Evolutionary conservation across 2,888 invertebrate species (phyloP).

Genomic region (Gryllus longicercus): DNA sequence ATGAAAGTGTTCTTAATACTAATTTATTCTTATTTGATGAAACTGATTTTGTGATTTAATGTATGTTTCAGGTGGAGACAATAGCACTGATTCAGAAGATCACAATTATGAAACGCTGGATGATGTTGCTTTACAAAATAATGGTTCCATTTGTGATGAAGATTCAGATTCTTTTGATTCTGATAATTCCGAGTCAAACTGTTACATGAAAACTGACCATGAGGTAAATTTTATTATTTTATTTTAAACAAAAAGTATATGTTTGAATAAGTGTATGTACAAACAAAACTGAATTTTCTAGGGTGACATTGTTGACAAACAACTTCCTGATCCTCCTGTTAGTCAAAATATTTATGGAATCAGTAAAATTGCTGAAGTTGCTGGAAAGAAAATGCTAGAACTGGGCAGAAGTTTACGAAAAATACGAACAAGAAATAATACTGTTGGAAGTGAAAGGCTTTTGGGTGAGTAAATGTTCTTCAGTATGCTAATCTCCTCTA

Average conservation of each 20-base stretch:
- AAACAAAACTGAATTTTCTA: not conserved
- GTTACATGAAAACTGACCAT: conserved; percentile 28
- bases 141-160: conserved; percentile 48
- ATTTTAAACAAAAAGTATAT: too few relatives aligned
- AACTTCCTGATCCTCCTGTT: conserved; percentile 60
- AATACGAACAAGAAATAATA: conserved; percentile 46
- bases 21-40: conserved; percentile 18
- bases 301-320: conserved; percentile 53
- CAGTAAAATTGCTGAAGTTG: conserved; percentile 61
- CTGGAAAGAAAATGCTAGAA: conserved; percentile 60
- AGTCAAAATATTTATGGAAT: conserved; percentile 60
- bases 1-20: not conserved
- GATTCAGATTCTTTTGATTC: conserved; percentile 72
- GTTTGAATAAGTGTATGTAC: too few relatives aligned
- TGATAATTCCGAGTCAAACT: conserved; percentile 45
- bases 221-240: conserved; percentile 31
- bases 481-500: too few relatives aligned
- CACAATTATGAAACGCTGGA: conserved; percentile 67
- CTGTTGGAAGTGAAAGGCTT: too few relatives aligned
- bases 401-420: conserved; percentile 57
- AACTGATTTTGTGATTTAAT: not conserved
- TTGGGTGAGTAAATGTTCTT: too few relatives aligned
- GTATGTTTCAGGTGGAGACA: conserved; percentile 57
- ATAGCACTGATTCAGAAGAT: conserved; percentile 55
- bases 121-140: conserved; percentile 41